Conservation (phyloP, 2,797 vertebrate species). For the Brachyalestes nurse region DNA sequence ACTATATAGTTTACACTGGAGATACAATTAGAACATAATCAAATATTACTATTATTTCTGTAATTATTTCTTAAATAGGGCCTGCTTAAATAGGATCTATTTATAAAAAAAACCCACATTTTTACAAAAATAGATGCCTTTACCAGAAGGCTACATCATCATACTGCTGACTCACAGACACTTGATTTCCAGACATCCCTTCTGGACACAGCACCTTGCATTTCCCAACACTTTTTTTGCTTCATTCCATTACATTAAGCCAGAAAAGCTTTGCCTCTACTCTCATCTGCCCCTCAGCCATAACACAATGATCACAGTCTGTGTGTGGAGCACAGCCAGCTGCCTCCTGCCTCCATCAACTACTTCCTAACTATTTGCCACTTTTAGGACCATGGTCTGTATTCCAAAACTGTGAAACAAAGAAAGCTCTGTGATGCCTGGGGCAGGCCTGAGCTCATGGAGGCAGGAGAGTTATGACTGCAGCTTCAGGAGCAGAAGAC, state of each 20-base stretch:
- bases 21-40: background rate
- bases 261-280: background rate
- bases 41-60: background rate
- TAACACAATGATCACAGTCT: background rate
- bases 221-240: background rate
- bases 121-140: too few species aligned
- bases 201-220: slow-evolving; percentile 24
- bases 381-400: slow-evolving; percentile 21
- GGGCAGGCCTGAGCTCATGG: slow-evolving; percentile 12
- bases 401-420: slow-evolving; percentile 30
- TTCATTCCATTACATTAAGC: slow-evolving; percentile 17
- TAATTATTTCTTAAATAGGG: too few species aligned
- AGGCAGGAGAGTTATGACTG: slow-evolving; percentile 35
- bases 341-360: slow-evolving; percentile 24
- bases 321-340: slow-evolving; percentile 7
- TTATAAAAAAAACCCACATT: too few species aligned
- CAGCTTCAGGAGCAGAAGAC: slow-evolving; percentile 39
- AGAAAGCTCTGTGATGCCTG: slow-evolving; percentile 41
- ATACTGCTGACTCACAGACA: slow-evolving; percentile 5
- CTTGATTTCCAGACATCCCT: slow-evolving; percentile 24
- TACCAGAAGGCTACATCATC: background rate
- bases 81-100: too few species aligned
- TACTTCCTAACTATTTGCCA: slow-evolving; percentile 13
- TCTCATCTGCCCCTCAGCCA: background rate
- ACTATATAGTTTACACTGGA: too few species aligned